These are phyloP conservation scores for Holothuria scabra DNA, from an alignment of 53 echinoderm and acorn worm genomes.

Conservation along the genomic window DNA sequence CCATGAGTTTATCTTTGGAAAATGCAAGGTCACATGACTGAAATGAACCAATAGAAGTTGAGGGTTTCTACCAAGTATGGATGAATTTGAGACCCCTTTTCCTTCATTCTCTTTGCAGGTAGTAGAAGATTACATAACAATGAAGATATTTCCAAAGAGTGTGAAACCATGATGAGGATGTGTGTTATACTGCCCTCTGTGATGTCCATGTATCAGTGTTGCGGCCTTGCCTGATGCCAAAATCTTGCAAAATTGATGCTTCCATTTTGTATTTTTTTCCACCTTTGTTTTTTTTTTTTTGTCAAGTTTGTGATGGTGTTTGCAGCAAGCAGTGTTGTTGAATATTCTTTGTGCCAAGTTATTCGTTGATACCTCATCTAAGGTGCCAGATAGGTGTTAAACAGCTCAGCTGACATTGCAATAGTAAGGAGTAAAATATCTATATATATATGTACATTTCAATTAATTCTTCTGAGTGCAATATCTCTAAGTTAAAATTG, in stretches of 20 bases:
- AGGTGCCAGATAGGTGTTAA: too few species aligned
- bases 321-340: too few species aligned
- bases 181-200: neutral
- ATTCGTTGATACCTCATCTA: too few species aligned
- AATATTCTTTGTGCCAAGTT: too few species aligned
- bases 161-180: conserved; percentile 52
- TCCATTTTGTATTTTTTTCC: conserved; percentile 28
- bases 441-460: conserved; percentile 22
- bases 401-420: too few species aligned
- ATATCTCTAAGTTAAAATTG: conserved; percentile 17
- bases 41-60: too few species aligned
- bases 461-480: conserved; percentile 15
- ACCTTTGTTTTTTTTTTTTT: too few species aligned
- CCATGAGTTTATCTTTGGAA: too few species aligned
- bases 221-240: conserved; percentile 45
- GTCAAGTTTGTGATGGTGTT: too few species aligned
- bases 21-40: too few species aligned
- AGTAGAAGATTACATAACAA: conserved; percentile 75
- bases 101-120: conserved; percentile 50
- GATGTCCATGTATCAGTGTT: conserved; percentile 20
- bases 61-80: too few species aligned
- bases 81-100: too few species aligned
- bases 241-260: conserved; percentile 45
- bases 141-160: conserved; percentile 79
- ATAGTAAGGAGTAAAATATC: neutral